These are phyloP conservation scores for Cyclina sinensis DNA, from an alignment of 1,140 invertebrate species.

Conservation along the genomic window DNA sequence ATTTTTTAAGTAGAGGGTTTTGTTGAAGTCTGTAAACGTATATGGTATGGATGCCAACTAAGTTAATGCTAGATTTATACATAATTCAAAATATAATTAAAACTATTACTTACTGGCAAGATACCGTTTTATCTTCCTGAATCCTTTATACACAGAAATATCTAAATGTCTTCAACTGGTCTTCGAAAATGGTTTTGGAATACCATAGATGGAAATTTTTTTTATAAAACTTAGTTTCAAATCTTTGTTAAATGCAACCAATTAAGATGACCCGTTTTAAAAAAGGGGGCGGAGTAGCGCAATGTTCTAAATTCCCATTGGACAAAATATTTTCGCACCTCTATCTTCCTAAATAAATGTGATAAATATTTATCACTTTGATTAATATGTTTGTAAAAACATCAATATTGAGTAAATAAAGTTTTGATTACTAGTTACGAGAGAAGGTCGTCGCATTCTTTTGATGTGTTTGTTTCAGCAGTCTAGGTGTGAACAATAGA, in stretches of 20 bases:
- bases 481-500: no score
- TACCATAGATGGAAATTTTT: not conserved
- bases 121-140: no score
- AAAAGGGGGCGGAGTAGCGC: not conserved
- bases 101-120: no score
- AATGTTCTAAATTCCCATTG: not conserved
- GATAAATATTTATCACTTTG: not conserved
- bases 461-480: not conserved
- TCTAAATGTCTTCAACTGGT: not conserved
- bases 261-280: not conserved
- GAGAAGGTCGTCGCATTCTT: not conserved
- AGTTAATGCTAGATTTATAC: no score
- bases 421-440: constrained; percentile 32
- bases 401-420: constrained; percentile 20
- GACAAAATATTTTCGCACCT: not conserved
- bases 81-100: no score
- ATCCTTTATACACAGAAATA: no score
- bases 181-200: not conserved
- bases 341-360: not conserved
- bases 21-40: no score
- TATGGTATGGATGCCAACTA: no score
- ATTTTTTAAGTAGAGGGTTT: no score
- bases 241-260: not conserved
- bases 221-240: not conserved
- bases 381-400: constrained; percentile 23